Base-by-base conservation (phyloP, 2,888 invertebrate genomes). In the Molanna angustata region DNA sequence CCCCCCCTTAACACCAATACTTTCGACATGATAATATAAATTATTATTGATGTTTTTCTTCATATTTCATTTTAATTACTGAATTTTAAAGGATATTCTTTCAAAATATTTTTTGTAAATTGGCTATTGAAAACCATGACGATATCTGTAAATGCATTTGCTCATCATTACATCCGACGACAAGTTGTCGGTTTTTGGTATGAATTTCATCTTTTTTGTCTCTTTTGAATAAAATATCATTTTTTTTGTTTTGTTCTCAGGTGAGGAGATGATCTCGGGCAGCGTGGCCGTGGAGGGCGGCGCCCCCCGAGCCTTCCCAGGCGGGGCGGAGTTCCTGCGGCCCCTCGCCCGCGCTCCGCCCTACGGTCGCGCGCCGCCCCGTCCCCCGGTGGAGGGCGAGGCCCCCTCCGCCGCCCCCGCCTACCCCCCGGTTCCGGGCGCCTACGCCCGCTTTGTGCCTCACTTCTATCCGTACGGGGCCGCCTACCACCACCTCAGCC, bases 181-280 rank as follows among this genome's bases (percentile, higher is more conserved):
- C n/a, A n/a, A n/a, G n/a, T n/a, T n/a, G n/a, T n/a, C n/a, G n/a
- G n/a, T n/a, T n/a, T n/a, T n/a, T n/a, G n/a, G n/a, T n/a, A n/a
- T n/a, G n/a, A n/a, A n/a, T n/a, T n/a, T n/a, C n/a, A n/a, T n/a
- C n/a, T n/a, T n/a, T n/a, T n/a, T n/a, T n/a, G n/a, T n/a, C n/a
- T n/a, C n/a, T n/a, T n/a, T n/a, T n/a, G n/a, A n/a, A 16, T 4
- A 39, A n/a, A 39, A 16, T 3, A 20, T 33, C 2, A 22, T 11
- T 47, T 16, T 14, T 14, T 14, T 37, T 31, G 2, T 45, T 47
- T 32, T 49, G 18, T 18, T 71, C 69, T 4, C 78, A 82, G 82
- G 72, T 64, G 71, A 65, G 70, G 78, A 80, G 79, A 84, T 84
- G 84, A 83, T 84, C 79, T 82, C 83, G 68, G 82, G 82, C 70